Percentiles rank a stretch among this genome's conserved stretches.
Evolutionary conservation across 1,140 invertebrate genomes (phyloP).

Genomic region (Latrodectus geometricus): DNA sequence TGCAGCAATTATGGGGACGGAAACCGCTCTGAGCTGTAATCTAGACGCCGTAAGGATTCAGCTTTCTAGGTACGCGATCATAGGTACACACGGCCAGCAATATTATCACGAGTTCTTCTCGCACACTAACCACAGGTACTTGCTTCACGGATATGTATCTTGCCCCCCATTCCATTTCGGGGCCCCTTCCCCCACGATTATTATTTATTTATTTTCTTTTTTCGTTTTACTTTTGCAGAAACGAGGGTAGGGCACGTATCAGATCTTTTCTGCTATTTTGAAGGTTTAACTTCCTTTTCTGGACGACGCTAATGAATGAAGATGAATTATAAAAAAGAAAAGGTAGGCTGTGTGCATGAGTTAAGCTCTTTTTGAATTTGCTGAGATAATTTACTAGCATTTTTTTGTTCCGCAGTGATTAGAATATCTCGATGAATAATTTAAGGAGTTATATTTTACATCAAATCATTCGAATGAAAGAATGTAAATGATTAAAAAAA

Average conservation of each 20-base stretch:
- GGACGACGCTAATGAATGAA: neutral
- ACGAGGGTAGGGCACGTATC: neutral
- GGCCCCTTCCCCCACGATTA: neutral
- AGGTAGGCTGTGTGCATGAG: too few relatives aligned
- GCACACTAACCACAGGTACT: constrained; percentile 41
- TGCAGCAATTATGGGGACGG: constrained; percentile 50
- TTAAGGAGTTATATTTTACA: too few relatives aligned
- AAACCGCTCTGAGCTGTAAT: constrained; percentile 39
- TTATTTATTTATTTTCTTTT: too few relatives aligned
- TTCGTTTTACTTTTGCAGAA: neutral
- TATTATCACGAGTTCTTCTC: constrained; percentile 29
- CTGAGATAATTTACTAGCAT: too few relatives aligned
- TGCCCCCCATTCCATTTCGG: neutral
- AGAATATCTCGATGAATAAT: too few relatives aligned
- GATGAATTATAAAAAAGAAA: neutral
- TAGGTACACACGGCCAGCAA: constrained; percentile 27
- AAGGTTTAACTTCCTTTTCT: neutral
- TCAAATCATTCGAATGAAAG: too few relatives aligned
- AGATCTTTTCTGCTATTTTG: constrained; percentile 2
- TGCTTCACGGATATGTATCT: constrained; percentile 31
- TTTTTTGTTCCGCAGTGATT: too few relatives aligned
- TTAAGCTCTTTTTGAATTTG: too few relatives aligned
- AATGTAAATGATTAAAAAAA: too few relatives aligned
- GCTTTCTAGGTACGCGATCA: constrained; percentile 16
- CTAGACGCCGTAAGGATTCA: constrained; percentile 47